These are phyloP conservation scores for Globicephala melas DNA, from an alignment of 2,113 vertebrate species.

Conservation along the genomic window DNA sequence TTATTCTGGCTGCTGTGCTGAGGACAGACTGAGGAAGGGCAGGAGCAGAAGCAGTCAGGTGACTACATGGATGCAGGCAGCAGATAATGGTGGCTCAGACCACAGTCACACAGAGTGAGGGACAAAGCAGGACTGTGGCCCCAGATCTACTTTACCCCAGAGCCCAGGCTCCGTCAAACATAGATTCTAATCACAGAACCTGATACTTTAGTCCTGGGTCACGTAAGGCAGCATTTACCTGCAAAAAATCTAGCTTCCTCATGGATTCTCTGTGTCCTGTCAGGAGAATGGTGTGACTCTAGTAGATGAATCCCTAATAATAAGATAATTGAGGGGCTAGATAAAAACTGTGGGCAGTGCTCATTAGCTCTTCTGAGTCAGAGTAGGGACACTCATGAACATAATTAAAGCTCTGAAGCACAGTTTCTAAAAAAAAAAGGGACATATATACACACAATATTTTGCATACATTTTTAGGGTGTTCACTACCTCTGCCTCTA, in stretches of 20 bases:
- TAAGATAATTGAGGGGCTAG: not conserved
- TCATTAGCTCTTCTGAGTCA: not conserved
- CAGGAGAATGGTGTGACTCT: not conserved
- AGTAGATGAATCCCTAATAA: not conserved
- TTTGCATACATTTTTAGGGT: not conserved
- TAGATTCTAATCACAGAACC: not conserved
- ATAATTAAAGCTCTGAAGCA: not conserved
- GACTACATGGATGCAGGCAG: not conserved
- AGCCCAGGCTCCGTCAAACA: not conserved
- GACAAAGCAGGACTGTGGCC: not conserved
- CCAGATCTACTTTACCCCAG: no score
- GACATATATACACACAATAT: not conserved
- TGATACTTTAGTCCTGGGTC: not conserved
- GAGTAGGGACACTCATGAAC: not conserved
- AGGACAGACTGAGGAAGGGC: not conserved
- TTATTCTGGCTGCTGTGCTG: not conserved
- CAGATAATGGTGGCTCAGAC: accelerated
- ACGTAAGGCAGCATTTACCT: not conserved
- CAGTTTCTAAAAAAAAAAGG: not conserved
- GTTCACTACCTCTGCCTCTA: not conserved
- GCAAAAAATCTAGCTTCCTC: not conserved
- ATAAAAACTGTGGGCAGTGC: not conserved
- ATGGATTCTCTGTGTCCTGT: not conserved
- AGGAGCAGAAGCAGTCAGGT: not conserved
- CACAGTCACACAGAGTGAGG: not conserved